A percentile compares a stretch with the other conserved stretches of the same genome.
phyloP scores from a whole-genome alignment of 1,140 invertebrate genomes.

The Diorhabda sublineata region DNA sequence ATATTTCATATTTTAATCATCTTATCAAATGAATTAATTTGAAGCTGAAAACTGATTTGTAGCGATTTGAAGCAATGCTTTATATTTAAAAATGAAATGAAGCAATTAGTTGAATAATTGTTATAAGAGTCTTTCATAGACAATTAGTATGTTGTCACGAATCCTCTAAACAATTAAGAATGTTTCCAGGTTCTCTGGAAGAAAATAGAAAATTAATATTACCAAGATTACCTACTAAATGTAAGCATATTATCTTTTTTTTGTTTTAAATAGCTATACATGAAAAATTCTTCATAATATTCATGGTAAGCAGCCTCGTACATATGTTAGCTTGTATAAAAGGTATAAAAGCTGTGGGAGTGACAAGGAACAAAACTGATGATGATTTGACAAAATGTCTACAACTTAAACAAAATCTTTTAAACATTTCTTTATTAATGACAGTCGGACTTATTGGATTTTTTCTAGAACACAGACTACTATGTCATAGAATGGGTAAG shows the following conservation, averaged over 20 bases:
- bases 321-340: conserved; percentile 75
- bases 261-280: conserved; percentile 69
- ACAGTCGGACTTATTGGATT: conserved; percentile 79
- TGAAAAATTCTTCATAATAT: conserved; percentile 88
- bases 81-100: too few species aligned
- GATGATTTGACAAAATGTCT: conserved; percentile 44
- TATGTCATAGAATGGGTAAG: conserved; percentile 84
- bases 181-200: not conserved
- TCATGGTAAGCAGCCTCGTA: conserved; percentile 81
- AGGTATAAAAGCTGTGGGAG: conserved; percentile 43
- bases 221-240: too few species aligned
- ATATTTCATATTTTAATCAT: too few species aligned
- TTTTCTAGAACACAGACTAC: conserved; percentile 80
- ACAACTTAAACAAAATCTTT: conserved; percentile 68
- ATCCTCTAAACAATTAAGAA: not conserved
- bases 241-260: not conserved
- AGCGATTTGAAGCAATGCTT: too few species aligned
- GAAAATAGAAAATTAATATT: not conserved
- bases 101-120: too few species aligned
- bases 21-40: too few species aligned
- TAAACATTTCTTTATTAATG: conserved; percentile 68
- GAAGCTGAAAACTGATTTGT: too few species aligned
- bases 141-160: too few species aligned
- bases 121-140: too few species aligned
- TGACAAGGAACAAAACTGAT: conserved; percentile 40